These are phyloP conservation scores for Macrostomum cliftonense DNA, from an alignment of 2,888 invertebrate genomes.

Conservation along the genomic window DNA sequence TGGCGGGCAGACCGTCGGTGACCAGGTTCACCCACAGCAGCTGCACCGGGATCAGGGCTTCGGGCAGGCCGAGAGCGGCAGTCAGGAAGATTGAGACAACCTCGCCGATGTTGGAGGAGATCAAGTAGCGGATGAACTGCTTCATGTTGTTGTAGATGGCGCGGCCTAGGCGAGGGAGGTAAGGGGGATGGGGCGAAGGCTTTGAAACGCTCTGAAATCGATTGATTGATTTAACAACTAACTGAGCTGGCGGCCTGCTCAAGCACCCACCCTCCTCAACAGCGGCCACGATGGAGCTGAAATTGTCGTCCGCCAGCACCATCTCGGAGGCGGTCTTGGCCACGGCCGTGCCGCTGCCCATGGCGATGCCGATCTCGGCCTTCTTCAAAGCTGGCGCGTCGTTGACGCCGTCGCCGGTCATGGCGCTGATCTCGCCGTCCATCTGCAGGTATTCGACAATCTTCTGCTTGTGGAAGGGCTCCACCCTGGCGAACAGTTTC, in stretches of 20 bases:
- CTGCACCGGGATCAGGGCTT: conserved; percentile 97
- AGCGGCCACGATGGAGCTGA: conserved; percentile 95
- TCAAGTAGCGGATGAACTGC: conserved; percentile 98
- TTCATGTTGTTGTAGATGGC: conserved; percentile 99
- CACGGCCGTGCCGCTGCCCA: conserved; percentile 99
- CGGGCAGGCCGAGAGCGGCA: conserved; percentile 94
- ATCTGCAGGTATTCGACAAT: conserved; percentile 93
- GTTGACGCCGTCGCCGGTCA: conserved; percentile 99
- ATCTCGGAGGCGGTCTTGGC: conserved; percentile 98
- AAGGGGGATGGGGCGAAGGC: too few species aligned
- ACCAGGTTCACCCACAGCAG: conserved; percentile 99
- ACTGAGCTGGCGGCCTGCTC: too few species aligned
- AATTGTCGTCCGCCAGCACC: conserved; percentile 99
- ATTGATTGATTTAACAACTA: too few species aligned
- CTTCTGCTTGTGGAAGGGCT: conserved; percentile 97
- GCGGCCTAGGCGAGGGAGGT: conserved; percentile 44
- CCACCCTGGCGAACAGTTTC: conserved; percentile 90
- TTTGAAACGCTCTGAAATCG: too few species aligned
- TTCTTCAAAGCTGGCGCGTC: conserved; percentile 98
- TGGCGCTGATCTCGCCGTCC: conserved; percentile 92
- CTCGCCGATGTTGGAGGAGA: conserved; percentile 99
- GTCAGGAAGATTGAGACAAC: conserved; percentile 71
- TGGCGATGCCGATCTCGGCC: conserved; percentile 62
- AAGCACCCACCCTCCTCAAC: conserved; percentile 66
- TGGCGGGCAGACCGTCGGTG: conserved; percentile 82